Evolutionary conservation across 2,888 invertebrate genomes (phyloP), one percentile per base, ranked within the genome.

Genomic region (Crioceris asparagi): DNA sequence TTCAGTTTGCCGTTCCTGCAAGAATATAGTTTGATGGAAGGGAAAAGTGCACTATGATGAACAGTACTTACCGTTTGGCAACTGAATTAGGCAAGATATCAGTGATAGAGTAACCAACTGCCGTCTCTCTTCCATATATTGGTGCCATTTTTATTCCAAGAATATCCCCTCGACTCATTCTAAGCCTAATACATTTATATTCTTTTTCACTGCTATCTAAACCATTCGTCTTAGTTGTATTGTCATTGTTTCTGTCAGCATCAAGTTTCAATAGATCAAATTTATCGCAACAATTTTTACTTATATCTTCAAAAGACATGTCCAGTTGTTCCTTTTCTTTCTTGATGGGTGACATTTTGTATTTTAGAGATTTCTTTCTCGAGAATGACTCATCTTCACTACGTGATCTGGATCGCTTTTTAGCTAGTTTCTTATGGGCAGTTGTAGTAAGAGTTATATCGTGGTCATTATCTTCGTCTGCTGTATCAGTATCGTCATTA

Each of bases 1-100:
- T 78, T 72, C 43, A 93, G 70, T 51, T 84, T 74, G 14, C 86
- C 85, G 60, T 87, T 84, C 64, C 85, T 83, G 56, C 38, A 65
- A 50, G 12, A 43, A 31, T 29, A 14, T 36, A 19, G 6, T 21
- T n/a, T 14, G 2, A 16, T 31, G 14, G 5, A 16, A 17, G 6
- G 21, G 10, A 29, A 10, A 6, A 21, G 21, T 6, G 21, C 7
- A 21, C 21, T 21, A 21, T 6, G 10, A 21, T 21, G 21, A 21
- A 7, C 10, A 7, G 11, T 19, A 43, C 52, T 50, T 58, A 72
- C 72, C 67, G 67, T 50, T 66, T 62, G 6, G 71, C 69, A 27
- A 65, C 59, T 29, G 71, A 70, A 41, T 65, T 67, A 21, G 66
- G 63, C 41, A 66, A 59, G 45, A 74, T 68, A 36, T 63, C 62